Base-by-base conservation (phyloP, 1,140 invertebrate species). In the Scaptomyza pallida region DNA sequence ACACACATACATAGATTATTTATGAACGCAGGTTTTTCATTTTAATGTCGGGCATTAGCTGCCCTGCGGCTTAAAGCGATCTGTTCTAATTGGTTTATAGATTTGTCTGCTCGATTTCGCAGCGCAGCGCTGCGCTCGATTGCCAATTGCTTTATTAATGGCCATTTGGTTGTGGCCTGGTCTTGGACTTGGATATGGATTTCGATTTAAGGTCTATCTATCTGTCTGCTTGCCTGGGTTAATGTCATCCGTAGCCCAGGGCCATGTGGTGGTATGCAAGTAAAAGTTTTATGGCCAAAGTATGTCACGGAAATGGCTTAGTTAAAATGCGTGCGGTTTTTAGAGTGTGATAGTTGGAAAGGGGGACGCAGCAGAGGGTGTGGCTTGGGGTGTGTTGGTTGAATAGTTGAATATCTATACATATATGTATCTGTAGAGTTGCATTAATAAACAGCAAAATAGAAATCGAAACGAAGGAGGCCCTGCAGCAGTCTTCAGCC, bases 221-320 rank as follows among this genome's bases (percentile, higher is more conserved):
- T 26, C 23, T 26, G 5, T 2, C 23, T 26, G 23, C 23, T 3
- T 4, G 50, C 15, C 21, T 69, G 40, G 48, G 59, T 78, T 86
- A 88, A 86, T 86, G 82, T 82, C 82, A 86, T 86, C 82, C 82
- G 82, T 61, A 12, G 82, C 82, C 55, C 23, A 16, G 17, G 82
- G 82, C 64, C 41, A 43, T 13, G 55, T 13, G 48, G 55, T 63
- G 54, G 51, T 43, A 41, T 17, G 50, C 52, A 75, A 82, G 82
- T 86, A 86, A 86, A 88, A 86, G 82, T 88, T 78, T 48, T 69
- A 51, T 21, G 61, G 52, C 30, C 70, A 56, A 86, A 75, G 82
- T 86, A 75, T 86, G 82, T 88, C 82, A 86, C 83, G 82, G 82
- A 86, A 86, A 86, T 86, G 81, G 72, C 81, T 85, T 81, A 65